Percentiles rank a stretch among this genome's conserved stretches.
Evolutionary conservation across 1,140 invertebrate species (phyloP).

Genomic region (Bombus soroeensis): DNA sequence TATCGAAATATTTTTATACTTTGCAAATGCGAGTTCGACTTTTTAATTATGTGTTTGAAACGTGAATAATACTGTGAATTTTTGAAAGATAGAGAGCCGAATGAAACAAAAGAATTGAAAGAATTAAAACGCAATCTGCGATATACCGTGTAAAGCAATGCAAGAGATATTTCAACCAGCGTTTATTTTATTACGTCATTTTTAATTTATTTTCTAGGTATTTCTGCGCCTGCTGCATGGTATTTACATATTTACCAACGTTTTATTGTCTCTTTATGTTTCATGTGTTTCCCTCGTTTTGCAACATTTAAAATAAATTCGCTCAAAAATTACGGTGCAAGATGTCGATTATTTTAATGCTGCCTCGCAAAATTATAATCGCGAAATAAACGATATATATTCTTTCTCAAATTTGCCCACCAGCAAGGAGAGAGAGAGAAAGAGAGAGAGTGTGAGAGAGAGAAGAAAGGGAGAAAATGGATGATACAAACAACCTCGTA

Average conservation of each 20-base stretch:
- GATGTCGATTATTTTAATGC: neutral
- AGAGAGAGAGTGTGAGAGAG: too few relatives aligned
- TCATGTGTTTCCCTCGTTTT: neutral
- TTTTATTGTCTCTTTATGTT: neutral
- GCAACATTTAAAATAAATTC: constrained; percentile 11
- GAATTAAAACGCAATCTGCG: neutral
- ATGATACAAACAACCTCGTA: neutral
- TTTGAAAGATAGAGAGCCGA: neutral
- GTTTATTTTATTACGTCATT: neutral
- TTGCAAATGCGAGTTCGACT: neutral
- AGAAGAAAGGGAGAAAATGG: too few relatives aligned
- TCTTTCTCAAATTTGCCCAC: neutral
- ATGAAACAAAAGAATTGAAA: neutral
- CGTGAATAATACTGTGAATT: neutral
- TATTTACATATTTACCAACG: constrained; percentile 21
- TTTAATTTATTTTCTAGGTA: constrained; percentile 15
- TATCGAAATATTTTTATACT: neutral
- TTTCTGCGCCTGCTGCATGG: neutral
- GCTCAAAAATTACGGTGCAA: neutral
- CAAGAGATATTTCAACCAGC: neutral
- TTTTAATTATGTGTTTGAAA: neutral
- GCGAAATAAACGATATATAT: neutral
- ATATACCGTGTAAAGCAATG: too few relatives aligned
- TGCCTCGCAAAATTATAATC: neutral
- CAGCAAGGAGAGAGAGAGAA: too few relatives aligned